phyloP scores from a whole-genome alignment of 2,888 invertebrate species.

The Leptopilina syphax region DNA sequence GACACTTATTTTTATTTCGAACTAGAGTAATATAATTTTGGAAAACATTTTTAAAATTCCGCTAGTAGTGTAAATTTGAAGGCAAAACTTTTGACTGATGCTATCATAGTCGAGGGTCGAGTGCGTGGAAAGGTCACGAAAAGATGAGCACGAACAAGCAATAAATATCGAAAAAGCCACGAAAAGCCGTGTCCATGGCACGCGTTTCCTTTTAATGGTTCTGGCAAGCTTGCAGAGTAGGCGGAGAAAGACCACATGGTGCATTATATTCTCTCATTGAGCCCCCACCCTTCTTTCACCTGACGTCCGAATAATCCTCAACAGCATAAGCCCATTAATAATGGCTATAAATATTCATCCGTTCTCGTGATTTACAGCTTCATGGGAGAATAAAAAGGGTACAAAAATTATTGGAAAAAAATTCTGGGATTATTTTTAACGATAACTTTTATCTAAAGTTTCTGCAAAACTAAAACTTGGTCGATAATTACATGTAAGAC shows the following conservation, averaged over 20 bases:
- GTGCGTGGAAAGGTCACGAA: conserved; percentile 11
- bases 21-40: background rate
- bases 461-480: background rate
- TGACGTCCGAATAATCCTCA: conserved; percentile 63
- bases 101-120: background rate
- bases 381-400: conserved; percentile 46
- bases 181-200: conserved; percentile 45
- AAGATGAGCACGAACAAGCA: conserved; percentile 40
- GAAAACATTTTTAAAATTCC: background rate
- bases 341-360: conserved; percentile 69
- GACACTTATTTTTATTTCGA: too few species aligned
- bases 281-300: conserved; percentile 43
- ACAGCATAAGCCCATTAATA: conserved; percentile 67
- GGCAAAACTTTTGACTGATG: background rate
- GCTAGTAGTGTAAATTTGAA: background rate
- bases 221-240: conserved; percentile 44
- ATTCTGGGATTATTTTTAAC: conserved; percentile 33
- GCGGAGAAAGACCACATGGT: conserved; percentile 57
- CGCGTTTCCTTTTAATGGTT: conserved; percentile 61
- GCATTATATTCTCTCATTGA: conserved; percentile 65
- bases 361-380: conserved; percentile 63
- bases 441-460: conserved; percentile 32
- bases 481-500: background rate
- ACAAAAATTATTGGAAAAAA: conserved; percentile 52
- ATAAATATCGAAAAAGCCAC: conserved; percentile 45